Evolutionary conservation across 2,888 invertebrate species (phyloP), one percentile per base, ranked within the genome.

Genomic region (Trichogramma dendrolimi): DNA sequence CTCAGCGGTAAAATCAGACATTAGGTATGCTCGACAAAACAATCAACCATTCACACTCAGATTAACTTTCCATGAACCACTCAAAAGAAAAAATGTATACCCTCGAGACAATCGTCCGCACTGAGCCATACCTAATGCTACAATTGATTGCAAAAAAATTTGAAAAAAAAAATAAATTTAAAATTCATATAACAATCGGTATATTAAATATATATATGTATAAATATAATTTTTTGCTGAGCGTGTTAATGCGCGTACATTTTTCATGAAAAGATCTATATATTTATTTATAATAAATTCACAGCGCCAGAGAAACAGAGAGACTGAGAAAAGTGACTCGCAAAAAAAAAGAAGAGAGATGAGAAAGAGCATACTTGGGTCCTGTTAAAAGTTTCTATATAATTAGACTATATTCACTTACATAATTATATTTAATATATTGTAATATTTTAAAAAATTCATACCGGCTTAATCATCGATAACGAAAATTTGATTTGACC

Each of bases 1-100:
- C 71, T 75, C 71, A 75, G 72, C 73, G 71, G 71, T 77, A 77
- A 78, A 76, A 76, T 73, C 69, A 70, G 72, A 73, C 72, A 75
- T 72, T 73, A 73, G 74, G 71, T 71, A 73, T 71, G 70, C 63
- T 67, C 66, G 59, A 55, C 58, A 55, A 63, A 61, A 27, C 27
- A 27, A 27, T 27, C 3, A 27, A 27, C 27, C 27, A 27, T 27
- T 27, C 27, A 27, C 27, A 27, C 27, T 27, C 27, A 27, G 1
- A 27, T 27, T 3, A 27, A 27, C 3, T 27, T 27, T 27, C 27
- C 27, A 27, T 27, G 27, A 27, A 27, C 27, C 27, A 27, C 27
- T 27, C 27, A 27, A 27, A 27, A 27, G 27, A 27, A 27, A 27
- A 27, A 27, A 27, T 27, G 27, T 27, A 27, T 27, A 27, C 27